Evolutionary conservation across 2,797 vertebrate genomes (phyloP).

Genomic region (Philypnodon macrostomus): DNA sequence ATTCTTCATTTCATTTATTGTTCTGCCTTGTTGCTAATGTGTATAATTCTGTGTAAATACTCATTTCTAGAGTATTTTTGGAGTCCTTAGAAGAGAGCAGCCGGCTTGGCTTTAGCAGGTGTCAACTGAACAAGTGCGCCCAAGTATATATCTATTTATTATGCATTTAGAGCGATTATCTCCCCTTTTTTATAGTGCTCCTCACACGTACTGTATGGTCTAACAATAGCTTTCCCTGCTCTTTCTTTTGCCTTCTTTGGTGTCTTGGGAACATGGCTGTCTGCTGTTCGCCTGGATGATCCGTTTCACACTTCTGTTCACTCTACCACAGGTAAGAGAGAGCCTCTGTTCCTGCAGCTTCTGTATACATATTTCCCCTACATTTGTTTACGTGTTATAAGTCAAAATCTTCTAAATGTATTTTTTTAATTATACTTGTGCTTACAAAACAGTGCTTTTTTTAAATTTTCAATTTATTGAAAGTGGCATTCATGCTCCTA

Average conservation of each 20-base stretch:
- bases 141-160: not conserved
- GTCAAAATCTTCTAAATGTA: no score
- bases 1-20: not conserved
- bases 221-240: conserved; percentile 38
- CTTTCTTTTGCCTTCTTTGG: conserved; percentile 23
- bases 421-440: no score
- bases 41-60: not conserved
- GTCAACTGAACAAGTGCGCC: not conserved
- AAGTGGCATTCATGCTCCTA: not conserved
- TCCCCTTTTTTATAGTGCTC: not conserved
- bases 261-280: conserved; percentile 3
- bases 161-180: not conserved
- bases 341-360: not conserved
- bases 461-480: no score
- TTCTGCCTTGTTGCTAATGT: not conserved
- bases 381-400: no score
- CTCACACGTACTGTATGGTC: not conserved
- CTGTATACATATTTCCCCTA: no score
- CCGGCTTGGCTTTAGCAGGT: not conserved
- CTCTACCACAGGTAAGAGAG: conserved; percentile 54
- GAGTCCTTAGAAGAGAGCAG: conserved; percentile 2
- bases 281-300: conserved; percentile 11
- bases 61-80: conserved; percentile 1
- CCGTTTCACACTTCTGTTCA: not conserved
- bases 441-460: no score